Conservation (phyloP, 2,888 invertebrate genomes). For the Rotaria magnacalcarata region DNA sequence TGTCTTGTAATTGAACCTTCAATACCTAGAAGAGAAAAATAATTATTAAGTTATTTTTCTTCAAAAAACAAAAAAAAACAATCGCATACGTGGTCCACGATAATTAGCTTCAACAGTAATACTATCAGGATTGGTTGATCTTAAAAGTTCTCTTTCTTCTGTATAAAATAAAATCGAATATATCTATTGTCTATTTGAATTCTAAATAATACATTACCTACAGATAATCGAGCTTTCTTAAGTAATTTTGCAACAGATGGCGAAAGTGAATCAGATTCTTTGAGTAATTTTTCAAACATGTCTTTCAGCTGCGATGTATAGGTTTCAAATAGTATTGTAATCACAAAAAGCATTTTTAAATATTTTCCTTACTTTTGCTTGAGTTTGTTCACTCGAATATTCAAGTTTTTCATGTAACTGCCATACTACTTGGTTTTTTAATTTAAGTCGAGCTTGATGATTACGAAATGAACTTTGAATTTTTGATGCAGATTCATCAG, state of each 20-base stretch:
- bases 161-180: not conserved
- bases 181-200: not conserved
- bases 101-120: constrained; percentile 67
- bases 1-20: constrained; percentile 73
- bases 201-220: not conserved
- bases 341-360: too few species aligned
- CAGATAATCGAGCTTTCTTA: not conserved
- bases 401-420: constrained; percentile 31
- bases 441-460: constrained; percentile 14
- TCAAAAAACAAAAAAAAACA: not conserved
- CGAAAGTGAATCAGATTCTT: not conserved
- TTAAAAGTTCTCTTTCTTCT: constrained; percentile 20
- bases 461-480: constrained; percentile 11
- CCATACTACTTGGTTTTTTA: constrained; percentile 31
- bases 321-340: too few species aligned
- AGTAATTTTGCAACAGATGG: constrained; percentile 24
- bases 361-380: not conserved
- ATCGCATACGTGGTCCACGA: constrained; percentile 67
- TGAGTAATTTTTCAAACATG: constrained; percentile 28
- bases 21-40: constrained; percentile 56
- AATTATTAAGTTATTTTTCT: not conserved
- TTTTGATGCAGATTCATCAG: not conserved
- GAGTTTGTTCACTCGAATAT: constrained; percentile 27
- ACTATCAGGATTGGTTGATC: constrained; percentile 46
- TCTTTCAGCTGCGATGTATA: not conserved